These are phyloP conservation scores for Fissipunctia ypsillon DNA, from an alignment of 2,888 invertebrate genomes.

Conservation along the genomic window DNA sequence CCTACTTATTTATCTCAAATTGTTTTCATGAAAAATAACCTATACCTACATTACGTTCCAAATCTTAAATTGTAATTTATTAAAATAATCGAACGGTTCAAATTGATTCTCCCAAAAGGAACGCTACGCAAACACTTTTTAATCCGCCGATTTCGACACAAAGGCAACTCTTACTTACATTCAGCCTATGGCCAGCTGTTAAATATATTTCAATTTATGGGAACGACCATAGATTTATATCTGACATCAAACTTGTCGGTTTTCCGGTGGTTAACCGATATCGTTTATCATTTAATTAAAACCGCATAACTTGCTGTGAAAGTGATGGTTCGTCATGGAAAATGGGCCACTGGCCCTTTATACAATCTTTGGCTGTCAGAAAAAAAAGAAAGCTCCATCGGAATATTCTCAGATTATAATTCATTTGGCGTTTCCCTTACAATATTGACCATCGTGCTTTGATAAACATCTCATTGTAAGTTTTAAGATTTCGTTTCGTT, in stretches of 20 bases:
- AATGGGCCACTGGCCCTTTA: slow-evolving; percentile 1
- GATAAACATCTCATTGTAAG: not conserved
- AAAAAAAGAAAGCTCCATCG: slow-evolving; percentile 16
- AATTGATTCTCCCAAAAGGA: slow-evolving; percentile 3
- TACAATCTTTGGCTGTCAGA: not conserved
- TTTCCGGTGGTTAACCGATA: slow-evolving; percentile 46
- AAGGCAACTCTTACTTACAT: slow-evolving; percentile 8
- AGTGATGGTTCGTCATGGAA: slow-evolving; percentile 13
- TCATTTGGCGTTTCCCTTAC: slow-evolving; percentile 1
- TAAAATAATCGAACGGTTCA: not conserved
- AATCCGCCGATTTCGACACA: not conserved
- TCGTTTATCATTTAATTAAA: slow-evolving; percentile 26
- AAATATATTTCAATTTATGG: slow-evolving; percentile 21
- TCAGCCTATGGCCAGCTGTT: slow-evolving; percentile 3
- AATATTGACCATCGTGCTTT: not conserved
- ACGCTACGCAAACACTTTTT: not conserved
- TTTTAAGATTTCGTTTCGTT: not conserved
- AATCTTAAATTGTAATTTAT: slow-evolving; percentile 24
- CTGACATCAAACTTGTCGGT: slow-evolving; percentile 36
- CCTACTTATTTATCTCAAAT: too few relatives aligned
- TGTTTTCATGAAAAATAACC: too few relatives aligned
- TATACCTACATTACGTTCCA: too few relatives aligned
- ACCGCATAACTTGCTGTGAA: slow-evolving; percentile 41
- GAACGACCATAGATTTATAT: slow-evolving; percentile 11
- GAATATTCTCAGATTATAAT: not conserved